phyloP scores from a whole-genome alignment of 2,888 invertebrate species.

The Melinopterus prodromus region DNA sequence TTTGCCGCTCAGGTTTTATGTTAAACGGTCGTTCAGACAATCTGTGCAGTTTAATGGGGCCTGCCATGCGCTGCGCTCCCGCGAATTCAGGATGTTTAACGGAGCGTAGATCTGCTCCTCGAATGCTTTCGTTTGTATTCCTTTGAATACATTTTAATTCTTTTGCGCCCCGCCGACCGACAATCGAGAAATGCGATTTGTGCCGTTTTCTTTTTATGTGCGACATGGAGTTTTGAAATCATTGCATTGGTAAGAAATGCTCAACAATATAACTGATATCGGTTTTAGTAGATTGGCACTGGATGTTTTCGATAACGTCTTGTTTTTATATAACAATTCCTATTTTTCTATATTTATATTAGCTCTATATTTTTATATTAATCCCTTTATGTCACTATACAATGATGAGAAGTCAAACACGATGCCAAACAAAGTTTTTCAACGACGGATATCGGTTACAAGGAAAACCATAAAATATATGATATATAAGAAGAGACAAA shows the following conservation, averaged over 20 bases:
- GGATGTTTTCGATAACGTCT: too few species aligned
- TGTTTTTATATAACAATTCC: too few species aligned
- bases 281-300: too few species aligned
- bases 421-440: too few species aligned
- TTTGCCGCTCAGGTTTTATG: conserved; percentile 4
- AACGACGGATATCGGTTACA: neutral
- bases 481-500: conserved; percentile 31
- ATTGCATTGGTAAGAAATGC: too few species aligned
- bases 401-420: neutral
- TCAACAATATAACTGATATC: too few species aligned
- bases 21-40: conserved; percentile 4
- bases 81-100: neutral
- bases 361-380: too few species aligned
- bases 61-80: neutral
- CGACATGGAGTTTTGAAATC: too few species aligned
- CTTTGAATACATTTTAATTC: conserved; percentile 4
- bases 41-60: neutral
- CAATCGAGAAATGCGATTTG: neutral
- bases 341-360: too few species aligned
- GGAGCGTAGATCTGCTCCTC: neutral
- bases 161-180: neutral
- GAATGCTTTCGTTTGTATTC: neutral
- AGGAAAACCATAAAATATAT: conserved; percentile 4
- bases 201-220: too few species aligned
- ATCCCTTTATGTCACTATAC: neutral